Percentiles rank a stretch among this genome's conserved stretches.
Evolutionary conservation across 2,113 vertebrate genomes (phyloP).

Genomic region (Mustela nigripes): DNA sequence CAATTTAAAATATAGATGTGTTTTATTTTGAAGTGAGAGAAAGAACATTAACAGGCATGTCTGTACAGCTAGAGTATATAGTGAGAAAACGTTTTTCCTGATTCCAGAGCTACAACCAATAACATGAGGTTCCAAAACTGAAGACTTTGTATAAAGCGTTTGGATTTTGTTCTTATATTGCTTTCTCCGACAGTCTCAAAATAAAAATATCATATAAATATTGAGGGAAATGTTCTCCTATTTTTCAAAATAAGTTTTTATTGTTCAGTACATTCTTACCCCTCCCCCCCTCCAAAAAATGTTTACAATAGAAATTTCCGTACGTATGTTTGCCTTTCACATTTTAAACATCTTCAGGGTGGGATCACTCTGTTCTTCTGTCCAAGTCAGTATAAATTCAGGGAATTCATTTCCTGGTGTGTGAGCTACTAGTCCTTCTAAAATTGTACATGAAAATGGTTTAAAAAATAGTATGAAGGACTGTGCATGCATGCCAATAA

Average conservation of each 20-base stretch:
- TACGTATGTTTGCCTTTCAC: background rate
- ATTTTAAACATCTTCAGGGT: constrained; percentile 57
- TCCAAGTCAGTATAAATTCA: constrained; percentile 71
- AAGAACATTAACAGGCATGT: constrained; percentile 70
- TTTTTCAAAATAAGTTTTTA: constrained; percentile 68
- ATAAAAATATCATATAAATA: constrained; percentile 58
- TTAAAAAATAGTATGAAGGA: background rate
- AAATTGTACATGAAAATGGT: background rate
- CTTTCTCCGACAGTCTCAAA: background rate
- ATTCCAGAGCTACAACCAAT: constrained; percentile 22
- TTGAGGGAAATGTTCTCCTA: constrained; percentile 57
- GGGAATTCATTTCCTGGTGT: constrained; percentile 72
- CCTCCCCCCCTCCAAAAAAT: background rate
- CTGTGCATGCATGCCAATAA: background rate
- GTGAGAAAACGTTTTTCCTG: constrained; percentile 75
- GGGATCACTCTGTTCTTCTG: background rate
- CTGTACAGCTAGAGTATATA: constrained; percentile 76
- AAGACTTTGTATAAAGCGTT: constrained; percentile 27
- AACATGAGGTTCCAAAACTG: constrained; percentile 53
- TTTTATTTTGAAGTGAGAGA: constrained; percentile 80
- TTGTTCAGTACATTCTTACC: background rate
- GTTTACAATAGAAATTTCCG: constrained; percentile 43
- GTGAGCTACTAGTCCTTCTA: constrained; percentile 58
- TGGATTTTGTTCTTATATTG: background rate
- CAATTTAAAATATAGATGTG: constrained; percentile 74